A percentile compares a stretch with the other conserved stretches of the same genome.
These are phyloP conservation scores for Drosophila demipolita DNA, from an alignment of 2,888 invertebrate genomes.

Conservation along the genomic window DNA sequence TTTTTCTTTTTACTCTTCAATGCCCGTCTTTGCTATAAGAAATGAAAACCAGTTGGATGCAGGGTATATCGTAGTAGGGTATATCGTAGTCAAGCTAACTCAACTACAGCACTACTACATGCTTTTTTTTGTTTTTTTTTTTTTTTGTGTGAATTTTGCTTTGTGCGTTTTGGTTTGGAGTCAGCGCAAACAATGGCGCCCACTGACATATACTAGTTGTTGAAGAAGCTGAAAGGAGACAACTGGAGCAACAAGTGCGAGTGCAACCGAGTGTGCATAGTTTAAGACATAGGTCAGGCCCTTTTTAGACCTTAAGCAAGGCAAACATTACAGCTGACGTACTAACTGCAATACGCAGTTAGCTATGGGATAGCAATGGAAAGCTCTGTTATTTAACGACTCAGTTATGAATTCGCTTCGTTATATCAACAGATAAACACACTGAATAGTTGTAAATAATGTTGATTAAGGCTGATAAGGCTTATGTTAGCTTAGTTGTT, in stretches of 20 bases:
- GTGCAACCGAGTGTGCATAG: constrained; percentile 21
- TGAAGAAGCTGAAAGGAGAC: not conserved
- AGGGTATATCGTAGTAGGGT: no score
- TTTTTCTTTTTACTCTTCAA: no score
- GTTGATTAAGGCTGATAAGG: not conserved
- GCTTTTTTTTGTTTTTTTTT: not conserved
- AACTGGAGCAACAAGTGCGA: constrained; percentile 45
- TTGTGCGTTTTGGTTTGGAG: constrained; percentile 16
- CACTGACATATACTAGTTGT: constrained; percentile 2
- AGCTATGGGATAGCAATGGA: not conserved
- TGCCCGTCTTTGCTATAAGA: no score
- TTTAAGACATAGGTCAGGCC: constrained; percentile 37
- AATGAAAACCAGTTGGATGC: no score
- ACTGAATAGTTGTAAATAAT: not conserved
- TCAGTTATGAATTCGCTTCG: not conserved
- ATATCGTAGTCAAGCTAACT: no score
- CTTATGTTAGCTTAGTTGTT: not conserved
- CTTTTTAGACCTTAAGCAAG: constrained; percentile 10
- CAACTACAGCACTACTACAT: no score
- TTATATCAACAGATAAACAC: not conserved
- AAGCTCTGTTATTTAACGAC: not conserved
- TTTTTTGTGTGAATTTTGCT: not conserved
- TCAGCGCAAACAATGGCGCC: constrained; percentile 33
- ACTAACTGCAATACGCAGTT: not conserved
- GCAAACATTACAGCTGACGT: constrained; percentile 11